phyloP scores from a whole-genome alignment of 1,140 invertebrate species.

The Orius insidiosus region DNA sequence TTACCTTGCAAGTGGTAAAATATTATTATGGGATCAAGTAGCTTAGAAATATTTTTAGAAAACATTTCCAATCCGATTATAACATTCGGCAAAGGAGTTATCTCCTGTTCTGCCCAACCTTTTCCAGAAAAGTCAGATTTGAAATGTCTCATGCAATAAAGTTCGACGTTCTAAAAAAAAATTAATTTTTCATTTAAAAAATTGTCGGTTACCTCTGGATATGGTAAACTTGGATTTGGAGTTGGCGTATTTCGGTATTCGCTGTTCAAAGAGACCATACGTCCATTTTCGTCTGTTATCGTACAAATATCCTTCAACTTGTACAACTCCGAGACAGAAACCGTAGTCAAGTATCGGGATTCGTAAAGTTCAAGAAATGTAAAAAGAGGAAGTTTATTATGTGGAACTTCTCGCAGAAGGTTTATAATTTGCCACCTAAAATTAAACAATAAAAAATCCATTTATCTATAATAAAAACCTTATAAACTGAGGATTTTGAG shows the following conservation, averaged over 20 bases:
- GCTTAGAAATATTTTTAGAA: conserved; percentile 38
- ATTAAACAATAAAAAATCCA: conserved; percentile 15
- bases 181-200: not conserved
- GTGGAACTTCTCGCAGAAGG: conserved; percentile 50
- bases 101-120: conserved; percentile 60
- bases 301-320: conserved; percentile 59
- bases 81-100: conserved; percentile 51
- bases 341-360: conserved; percentile 56
- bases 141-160: conserved; percentile 44
- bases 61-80: conserved; percentile 46
- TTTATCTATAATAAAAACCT: conserved; percentile 26
- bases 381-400: conserved; percentile 58
- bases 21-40: conserved; percentile 51
- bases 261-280: conserved; percentile 38
- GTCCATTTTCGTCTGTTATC: conserved; percentile 51
- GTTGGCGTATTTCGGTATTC: conserved; percentile 32
- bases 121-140: conserved; percentile 27
- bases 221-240: conserved; percentile 21
- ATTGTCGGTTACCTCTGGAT: not conserved
- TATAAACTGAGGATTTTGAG: conserved; percentile 41
- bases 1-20: conserved; percentile 52
- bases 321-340: conserved; percentile 64
- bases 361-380: conserved; percentile 75
- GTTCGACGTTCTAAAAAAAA: conserved; percentile 22
- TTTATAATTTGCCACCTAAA: conserved; percentile 33